Evolutionary conservation across 2,888 invertebrate genomes (phyloP).

Genomic region (Epirrhoe alternata): DNA sequence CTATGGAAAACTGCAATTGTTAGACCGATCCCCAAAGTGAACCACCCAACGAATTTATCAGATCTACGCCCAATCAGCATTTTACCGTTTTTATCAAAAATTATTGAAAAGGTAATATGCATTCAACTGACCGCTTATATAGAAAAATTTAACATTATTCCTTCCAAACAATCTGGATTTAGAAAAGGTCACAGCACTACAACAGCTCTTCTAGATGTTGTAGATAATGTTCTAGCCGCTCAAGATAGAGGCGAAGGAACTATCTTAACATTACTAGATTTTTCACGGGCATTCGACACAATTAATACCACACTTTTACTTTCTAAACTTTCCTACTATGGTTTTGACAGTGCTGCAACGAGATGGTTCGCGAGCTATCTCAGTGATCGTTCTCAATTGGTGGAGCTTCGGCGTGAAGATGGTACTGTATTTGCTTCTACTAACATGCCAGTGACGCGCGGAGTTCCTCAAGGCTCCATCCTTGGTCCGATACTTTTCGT

Average conservation of each 20-base stretch:
- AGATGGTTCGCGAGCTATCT: conserved; percentile 8
- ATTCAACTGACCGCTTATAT: conserved; percentile 15
- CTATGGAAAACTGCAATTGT: conserved; percentile 18
- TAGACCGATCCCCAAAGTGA: conserved; percentile 17
- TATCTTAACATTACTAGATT: conserved; percentile 36
- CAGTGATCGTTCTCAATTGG: background rate
- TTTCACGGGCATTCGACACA: conserved; percentile 19
- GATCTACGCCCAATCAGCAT: conserved; percentile 35
- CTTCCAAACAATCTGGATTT: conserved; percentile 40
- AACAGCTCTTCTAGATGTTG: conserved; percentile 34
- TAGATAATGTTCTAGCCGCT: conserved; percentile 33
- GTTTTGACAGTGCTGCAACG: background rate
- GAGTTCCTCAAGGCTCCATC: conserved; percentile 13
- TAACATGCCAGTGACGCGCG: background rate
- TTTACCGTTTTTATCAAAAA: conserved; percentile 30
- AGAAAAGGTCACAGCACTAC: conserved; percentile 25
- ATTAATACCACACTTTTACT: conserved; percentile 9
- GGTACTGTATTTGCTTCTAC: background rate
- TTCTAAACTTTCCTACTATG: conserved; percentile 4
- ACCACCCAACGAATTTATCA: background rate
- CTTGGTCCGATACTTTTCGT: conserved; percentile 10
- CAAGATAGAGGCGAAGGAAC: conserved; percentile 34
- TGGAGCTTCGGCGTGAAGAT: background rate
- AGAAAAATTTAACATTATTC: conserved; percentile 24
- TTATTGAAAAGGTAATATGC: conserved; percentile 10